These are phyloP conservation scores for Aythya baeri DNA, from an alignment of 2,113 vertebrate species.

Conservation along the genomic window DNA sequence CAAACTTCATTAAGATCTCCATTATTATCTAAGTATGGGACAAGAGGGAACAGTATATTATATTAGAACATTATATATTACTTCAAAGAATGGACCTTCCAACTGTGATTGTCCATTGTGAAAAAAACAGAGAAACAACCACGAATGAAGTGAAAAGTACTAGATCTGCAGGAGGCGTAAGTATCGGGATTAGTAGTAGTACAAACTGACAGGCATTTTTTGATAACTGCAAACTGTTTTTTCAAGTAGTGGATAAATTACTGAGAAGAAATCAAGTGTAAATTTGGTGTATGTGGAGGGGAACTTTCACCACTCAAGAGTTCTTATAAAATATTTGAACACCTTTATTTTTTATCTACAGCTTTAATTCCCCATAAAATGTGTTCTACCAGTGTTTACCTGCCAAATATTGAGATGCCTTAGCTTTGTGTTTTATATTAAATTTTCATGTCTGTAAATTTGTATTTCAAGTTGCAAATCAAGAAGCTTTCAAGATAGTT, in stretches of 20 bases:
- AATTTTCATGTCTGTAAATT: constrained; percentile 67
- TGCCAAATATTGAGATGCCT: not conserved
- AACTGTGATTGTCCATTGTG: not conserved
- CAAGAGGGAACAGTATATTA: not conserved
- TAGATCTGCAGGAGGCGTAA: not conserved
- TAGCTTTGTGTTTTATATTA: constrained; percentile 46
- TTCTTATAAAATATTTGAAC: constrained; percentile 57
- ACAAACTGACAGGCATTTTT: not conserved
- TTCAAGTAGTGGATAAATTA: not conserved
- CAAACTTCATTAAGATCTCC: not conserved
- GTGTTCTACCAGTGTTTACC: not conserved
- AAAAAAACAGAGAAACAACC: not conserved
- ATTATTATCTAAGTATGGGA: not conserved
- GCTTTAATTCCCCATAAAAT: constrained; percentile 49
- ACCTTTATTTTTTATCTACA: constrained; percentile 8
- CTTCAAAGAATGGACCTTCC: not conserved
- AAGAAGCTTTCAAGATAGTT: constrained; percentile 49
- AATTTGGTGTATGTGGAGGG: not conserved
- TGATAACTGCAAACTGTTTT: not conserved
- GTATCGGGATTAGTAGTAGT: not conserved
- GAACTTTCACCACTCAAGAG: not conserved
- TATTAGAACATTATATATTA: not conserved
- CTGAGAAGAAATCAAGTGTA: not conserved
- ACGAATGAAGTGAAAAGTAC: not conserved
- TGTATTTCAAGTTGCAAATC: constrained; percentile 62